Conservation (phyloP, 1,140 invertebrate genomes). For the Aphaenogaster floridana region DNA sequence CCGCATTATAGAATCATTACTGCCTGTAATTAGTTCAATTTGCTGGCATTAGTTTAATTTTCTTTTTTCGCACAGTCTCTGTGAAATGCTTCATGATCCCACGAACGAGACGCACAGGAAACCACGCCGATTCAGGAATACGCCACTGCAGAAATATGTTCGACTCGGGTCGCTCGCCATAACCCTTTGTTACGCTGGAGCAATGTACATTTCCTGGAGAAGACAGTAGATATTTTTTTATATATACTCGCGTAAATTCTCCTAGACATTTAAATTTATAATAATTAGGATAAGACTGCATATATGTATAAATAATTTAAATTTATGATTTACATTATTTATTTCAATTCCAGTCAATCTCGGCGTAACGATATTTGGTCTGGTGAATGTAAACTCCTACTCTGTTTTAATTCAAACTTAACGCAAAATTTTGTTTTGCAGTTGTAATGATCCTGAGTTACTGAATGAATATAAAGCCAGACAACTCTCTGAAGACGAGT, state of each 20-base stretch:
- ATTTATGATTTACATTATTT: not conserved
- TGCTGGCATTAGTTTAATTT: not conserved
- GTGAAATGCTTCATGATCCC: conserved; percentile 41
- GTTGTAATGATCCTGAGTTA: not conserved
- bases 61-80: not conserved
- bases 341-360: not conserved
- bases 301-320: not conserved
- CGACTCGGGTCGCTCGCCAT: not conserved
- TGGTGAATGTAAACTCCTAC: not conserved
- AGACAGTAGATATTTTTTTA: conserved; percentile 25
- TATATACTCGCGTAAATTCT: not conserved
- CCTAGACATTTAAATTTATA: not conserved
- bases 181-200: not conserved
- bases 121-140: conserved; percentile 28
- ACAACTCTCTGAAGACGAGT: not conserved
- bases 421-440: conserved; percentile 1
- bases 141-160: conserved; percentile 2
- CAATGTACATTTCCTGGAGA: conserved; percentile 5
- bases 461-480: not conserved
- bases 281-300: too few species aligned
- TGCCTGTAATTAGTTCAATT: not conserved
- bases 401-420: not conserved
- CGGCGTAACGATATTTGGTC: not conserved
- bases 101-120: conserved; percentile 22
- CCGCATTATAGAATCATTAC: not conserved